Evolutionary conservation across 2,888 invertebrate genomes (phyloP).

Genomic region (Autographa pulchrina): DNA sequence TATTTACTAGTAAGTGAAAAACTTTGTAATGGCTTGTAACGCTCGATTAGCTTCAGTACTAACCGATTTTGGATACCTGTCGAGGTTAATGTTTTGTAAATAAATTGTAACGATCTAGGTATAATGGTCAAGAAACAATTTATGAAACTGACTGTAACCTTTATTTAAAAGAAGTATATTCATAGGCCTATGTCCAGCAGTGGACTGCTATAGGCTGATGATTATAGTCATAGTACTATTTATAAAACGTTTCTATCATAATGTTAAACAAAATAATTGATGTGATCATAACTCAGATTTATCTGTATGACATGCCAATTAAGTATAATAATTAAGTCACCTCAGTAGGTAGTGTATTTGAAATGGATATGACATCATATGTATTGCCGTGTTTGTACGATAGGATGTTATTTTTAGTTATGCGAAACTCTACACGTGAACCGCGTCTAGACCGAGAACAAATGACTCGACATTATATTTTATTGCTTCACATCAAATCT

Average conservation of each 20-base stretch:
- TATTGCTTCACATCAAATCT: conserved; percentile 17
- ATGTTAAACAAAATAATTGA: background rate
- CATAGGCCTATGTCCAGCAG: too few relatives aligned
- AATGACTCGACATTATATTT: conserved; percentile 13
- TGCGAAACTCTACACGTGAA: conserved; percentile 29
- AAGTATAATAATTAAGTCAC: conserved; percentile 41
- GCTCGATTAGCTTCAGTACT: conserved; percentile 19
- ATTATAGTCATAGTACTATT: background rate
- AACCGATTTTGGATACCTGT: background rate
- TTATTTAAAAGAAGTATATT: too few relatives aligned
- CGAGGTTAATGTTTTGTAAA: background rate
- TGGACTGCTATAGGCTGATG: too few relatives aligned
- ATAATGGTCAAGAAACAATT: background rate
- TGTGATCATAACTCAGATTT: conserved; percentile 29
- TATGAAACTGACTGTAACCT: background rate
- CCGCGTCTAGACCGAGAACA: conserved; percentile 32
- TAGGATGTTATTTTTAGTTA: conserved; percentile 44
- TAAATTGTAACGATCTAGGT: too few relatives aligned
- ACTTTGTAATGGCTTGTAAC: conserved; percentile 1
- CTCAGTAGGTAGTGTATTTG: conserved; percentile 34
- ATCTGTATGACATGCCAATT: conserved; percentile 31
- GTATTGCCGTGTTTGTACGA: conserved; percentile 40
- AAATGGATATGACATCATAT: conserved; percentile 62
- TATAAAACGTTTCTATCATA: background rate
- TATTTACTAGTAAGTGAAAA: conserved; percentile 25